Evolutionary conservation across 1,140 invertebrate genomes (phyloP).

Genomic region (Mesaphorura yosii): DNA sequence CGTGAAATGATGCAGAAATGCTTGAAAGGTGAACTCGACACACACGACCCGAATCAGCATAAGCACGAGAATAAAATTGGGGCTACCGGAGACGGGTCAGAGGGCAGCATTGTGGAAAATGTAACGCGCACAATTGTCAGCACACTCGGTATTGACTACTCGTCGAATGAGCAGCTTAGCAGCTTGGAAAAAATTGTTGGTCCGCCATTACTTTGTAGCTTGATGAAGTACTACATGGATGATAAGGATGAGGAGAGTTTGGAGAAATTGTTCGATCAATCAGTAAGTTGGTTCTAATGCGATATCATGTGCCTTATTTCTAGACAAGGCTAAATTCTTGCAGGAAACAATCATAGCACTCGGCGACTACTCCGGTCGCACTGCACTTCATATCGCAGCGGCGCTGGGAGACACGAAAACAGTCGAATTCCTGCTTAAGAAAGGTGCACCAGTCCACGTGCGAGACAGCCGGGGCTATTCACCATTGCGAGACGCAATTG

Average conservation of each 20-base stretch:
- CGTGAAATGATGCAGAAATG: conserved; percentile 67
- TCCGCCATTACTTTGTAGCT: too few relatives aligned
- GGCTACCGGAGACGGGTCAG: too few relatives aligned
- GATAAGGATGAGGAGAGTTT: too few relatives aligned
- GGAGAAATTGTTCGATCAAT: too few relatives aligned
- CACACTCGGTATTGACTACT: background rate
- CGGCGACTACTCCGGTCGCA: conserved; percentile 66
- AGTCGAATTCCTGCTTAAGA: conserved; percentile 59
- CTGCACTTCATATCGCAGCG: conserved; percentile 59
- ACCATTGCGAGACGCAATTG: conserved; percentile 50
- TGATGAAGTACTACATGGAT: too few relatives aligned
- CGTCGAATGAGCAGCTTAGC: background rate
- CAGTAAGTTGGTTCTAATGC: too few relatives aligned
- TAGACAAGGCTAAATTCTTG: too few relatives aligned
- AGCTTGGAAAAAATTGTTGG: conserved; percentile 4
- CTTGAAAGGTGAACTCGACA: conserved; percentile 55
- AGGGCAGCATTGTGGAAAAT: too few relatives aligned
- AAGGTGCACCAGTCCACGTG: conserved; percentile 74
- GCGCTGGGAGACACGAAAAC: conserved; percentile 53
- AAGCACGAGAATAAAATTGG: background rate
- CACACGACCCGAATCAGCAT: conserved; percentile 9
- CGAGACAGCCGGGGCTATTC: conserved; percentile 52
- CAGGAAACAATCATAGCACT: too few relatives aligned
- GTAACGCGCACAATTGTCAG: background rate
- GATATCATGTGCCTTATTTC: too few relatives aligned